Evolutionary conservation across 2,113 vertebrate genomes (phyloP), one percentile per base, ranked within the genome.

Genomic region (Deroptyus accipitrinus): DNA sequence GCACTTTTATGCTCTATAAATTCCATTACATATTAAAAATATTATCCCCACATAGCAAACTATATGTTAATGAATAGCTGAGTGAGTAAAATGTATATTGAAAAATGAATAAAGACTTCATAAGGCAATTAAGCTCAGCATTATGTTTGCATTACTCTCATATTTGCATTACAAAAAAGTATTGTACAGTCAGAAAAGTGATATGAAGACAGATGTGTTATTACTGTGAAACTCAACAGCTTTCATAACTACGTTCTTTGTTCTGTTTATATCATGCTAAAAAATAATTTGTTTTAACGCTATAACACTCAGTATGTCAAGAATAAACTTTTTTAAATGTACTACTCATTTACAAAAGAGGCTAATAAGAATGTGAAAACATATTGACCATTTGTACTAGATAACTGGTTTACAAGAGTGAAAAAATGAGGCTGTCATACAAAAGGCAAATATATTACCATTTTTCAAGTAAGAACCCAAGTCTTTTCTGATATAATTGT

Each of bases 1-100:
- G 92, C 95, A 92, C 92, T 97, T 97, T 94, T 88, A 33, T 28
- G 85, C 62, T 88, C 86, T 80, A 93, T 70, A 94, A 96, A 97
- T 90, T 89, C 83, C 74, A 69, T 95, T 92, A 76, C 75, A 30
- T 92, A 84, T 90, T 92, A 87, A 93, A 95, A 97, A 96, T 80
- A 96, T 90, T 81, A 94, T 95, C 92, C 95, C 55, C 64, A 30
- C 9, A 64, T 63, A 77, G 88, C 25, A 57, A 94, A 94, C 80
- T 79, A 54, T 80, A 92, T 75, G 44, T 90, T 95, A 92, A 96
- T 94, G 96, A 97, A 89, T 37, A 94, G 88, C 15, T 52, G 76
- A 93, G 55, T 69, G 44, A 86, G 49, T 78, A 74, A 94, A 96
- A 95, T 27, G 39, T 42, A 9, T 78, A 92, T 63, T 97, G 78